Base-by-base conservation (phyloP, 2,888 invertebrate genomes). In the Folsomia manolachei region DNA sequence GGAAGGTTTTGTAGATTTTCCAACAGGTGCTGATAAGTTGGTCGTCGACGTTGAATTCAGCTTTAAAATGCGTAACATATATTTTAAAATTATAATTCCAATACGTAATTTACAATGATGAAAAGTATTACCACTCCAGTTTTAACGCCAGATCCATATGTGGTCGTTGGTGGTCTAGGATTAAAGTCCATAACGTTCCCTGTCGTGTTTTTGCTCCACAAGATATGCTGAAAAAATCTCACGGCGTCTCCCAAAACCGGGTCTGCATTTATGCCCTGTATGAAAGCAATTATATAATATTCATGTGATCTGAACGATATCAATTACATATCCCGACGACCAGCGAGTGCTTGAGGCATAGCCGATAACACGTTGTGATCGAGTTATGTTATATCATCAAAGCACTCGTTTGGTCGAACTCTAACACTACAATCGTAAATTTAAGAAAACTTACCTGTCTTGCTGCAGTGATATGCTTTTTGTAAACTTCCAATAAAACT, bases 401-500 rank as follows among this genome's bases (percentile, higher is more conserved):
- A n/a, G n/a, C n/a, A n/a, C n/a, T n/a, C n/a, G n/a, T n/a, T n/a
- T n/a, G n/a, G n/a, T n/a, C n/a, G n/a, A n/a, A n/a, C n/a, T 39
- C 39, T 39, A 39, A 39, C 39, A 9, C 14, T 14, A 39, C 14
- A 14, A 4, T 39, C 39, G 14, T 39, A 39, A 14, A 39, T 39
- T 39, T 4, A 39, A 4, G 7, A 39, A 39, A 9, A 39, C 4
- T 39, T 39, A 39, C 39, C 39, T 9, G 4, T 39, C 39, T 39
- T 9, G 14, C 39, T 39, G 39, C 39, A 9, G 39, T 9, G 7
- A 14, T 9, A 14, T 39, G 39, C 14, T 19, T 85, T 82, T 89
- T 90, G 81, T 91, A 93, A 1, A 89, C 88, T 63, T 93, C 92
- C 66, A 71, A 73, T 27, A 77, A 81, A 69, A 71, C 69, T 52